A percentile compares a stretch with the other conserved stretches of the same genome.
Evolutionary conservation across 2,113 vertebrate genomes (phyloP).

Genomic region (Syngnathus typhle): DNA sequence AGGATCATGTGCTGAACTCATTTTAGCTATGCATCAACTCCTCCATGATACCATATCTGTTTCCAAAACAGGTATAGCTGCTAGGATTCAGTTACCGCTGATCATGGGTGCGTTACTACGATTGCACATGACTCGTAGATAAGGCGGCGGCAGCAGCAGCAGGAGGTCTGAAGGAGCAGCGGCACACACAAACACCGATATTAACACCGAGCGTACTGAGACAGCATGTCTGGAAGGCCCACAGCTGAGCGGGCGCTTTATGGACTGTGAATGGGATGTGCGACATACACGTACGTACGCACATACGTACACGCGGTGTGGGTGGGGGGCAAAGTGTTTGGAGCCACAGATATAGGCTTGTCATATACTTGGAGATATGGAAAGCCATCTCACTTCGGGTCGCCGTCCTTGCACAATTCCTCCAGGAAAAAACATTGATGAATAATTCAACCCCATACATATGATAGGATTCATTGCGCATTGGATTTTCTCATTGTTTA

Average conservation of each 20-base stretch:
- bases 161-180: slow-evolving; percentile 22
- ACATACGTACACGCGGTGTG: too few relatives aligned
- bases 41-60: slow-evolving; percentile 44
- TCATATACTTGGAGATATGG: background rate
- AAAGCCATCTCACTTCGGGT: background rate
- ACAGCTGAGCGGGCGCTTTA: slow-evolving; percentile 27
- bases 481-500: background rate
- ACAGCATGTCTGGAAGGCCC: slow-evolving; percentile 22
- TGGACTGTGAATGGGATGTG: slow-evolving; percentile 36
- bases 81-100: slow-evolving; percentile 14
- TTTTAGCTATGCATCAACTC: slow-evolving; percentile 44
- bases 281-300: too few relatives aligned
- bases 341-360: slow-evolving; percentile 33
- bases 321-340: slow-evolving; percentile 34
- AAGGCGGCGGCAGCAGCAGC: slow-evolving; percentile 14
- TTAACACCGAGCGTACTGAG: slow-evolving; percentile 1
- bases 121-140: slow-evolving; percentile 30
- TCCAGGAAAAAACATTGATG: slow-evolving; percentile 9
- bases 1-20: slow-evolving; percentile 39
- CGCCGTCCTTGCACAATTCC: background rate
- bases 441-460: background rate
- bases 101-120: slow-evolving; percentile 12
- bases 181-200: background rate
- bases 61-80: slow-evolving; percentile 41
- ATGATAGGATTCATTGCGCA: background rate